Base-by-base conservation (phyloP, 2,888 invertebrate genomes). In the Stegana nigrithorax region DNA sequence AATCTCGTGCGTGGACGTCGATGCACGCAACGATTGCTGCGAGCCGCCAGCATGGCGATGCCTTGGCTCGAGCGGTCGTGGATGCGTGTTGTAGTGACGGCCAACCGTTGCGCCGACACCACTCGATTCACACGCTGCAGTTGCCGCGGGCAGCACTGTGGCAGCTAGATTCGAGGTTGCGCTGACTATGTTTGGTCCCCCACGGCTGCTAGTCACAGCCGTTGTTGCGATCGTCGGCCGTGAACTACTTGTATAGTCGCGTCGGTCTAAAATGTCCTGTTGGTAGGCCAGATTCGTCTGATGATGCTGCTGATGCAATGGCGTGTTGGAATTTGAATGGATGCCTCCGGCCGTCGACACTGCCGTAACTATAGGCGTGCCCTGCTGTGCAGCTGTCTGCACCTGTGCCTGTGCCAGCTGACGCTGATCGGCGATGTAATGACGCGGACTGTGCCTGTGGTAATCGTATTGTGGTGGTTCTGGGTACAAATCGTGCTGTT, bases 211-310 rank as follows among this genome's bases (percentile, higher is more conserved):
- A 59, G 70, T 73, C 44, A 81, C 78, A 63, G 78, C 75, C 59
- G 78, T 78, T 56, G 81, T 81, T 64, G 82, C 75, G 12, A 78
- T 73, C 23, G 76, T n/a, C n/a, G n/a, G n/a, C n/a, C n/a, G 71
- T 59, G 80, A 73, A 47, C 73, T 78, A 72, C 69, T 84, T 78
- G 80, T 84, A 74, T 82, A 84, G 66, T 84, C 84, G 73, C 84
- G 84, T 78, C 83, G 84, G 73, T 84, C 84, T 78, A 82, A 84
- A 78, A 83, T 84, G 74, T 84, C 84, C 78, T 84, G 84, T 79
- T 80, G 81, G 81, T 83, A 83, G 60, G 63, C 82, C 73, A 79
- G 80, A 79, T 73, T 82, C 75, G 79, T 80, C 75, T 71, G 72
- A 63, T 79, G 78, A 4, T 80, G 78, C 45, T 64, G 71, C 64